Conservation (phyloP, 2,888 invertebrate genomes). For the Embidobia sp. region DNA sequence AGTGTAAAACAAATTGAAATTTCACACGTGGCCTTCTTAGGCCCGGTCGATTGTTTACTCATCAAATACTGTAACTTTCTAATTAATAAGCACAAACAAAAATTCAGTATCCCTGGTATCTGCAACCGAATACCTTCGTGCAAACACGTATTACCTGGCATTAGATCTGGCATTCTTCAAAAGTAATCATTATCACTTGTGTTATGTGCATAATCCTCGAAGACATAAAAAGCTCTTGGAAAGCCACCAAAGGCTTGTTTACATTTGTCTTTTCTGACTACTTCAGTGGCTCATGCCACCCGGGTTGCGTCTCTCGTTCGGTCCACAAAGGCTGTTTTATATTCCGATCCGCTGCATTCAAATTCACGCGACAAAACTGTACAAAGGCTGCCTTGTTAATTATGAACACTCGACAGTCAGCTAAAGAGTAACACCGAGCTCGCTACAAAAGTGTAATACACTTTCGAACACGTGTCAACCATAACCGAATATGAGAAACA, state of each 20-base stretch:
- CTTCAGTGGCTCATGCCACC: conserved; percentile 67
- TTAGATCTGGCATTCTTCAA: conserved; percentile 38
- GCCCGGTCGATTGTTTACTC: too few relatives aligned
- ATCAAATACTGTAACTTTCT: too few relatives aligned
- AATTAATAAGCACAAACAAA: too few relatives aligned
- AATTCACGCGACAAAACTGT: conserved; percentile 79
- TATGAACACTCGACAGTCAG: conserved; percentile 68
- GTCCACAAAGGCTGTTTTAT: conserved; percentile 80
- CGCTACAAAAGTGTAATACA: conserved; percentile 16
- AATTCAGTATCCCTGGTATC: neutral
- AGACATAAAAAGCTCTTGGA: conserved; percentile 58
- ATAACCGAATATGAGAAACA: conserved; percentile 4
- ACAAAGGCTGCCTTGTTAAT: conserved; percentile 80
- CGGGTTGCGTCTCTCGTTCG: conserved; percentile 56
- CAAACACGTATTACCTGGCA: conserved; percentile 31
- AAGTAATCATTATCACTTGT: conserved; percentile 41
- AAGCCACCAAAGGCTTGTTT: conserved; percentile 73
- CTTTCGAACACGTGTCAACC: conserved; percentile 28
- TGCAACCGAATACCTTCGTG: conserved; percentile 11
- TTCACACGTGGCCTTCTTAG: too few relatives aligned
- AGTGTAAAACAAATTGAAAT: too few relatives aligned
- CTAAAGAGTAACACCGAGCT: conserved; percentile 12
- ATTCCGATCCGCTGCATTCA: conserved; percentile 74
- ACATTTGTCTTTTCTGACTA: conserved; percentile 77
- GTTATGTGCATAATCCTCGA: conserved; percentile 41